A percentile compares a stretch with the other conserved stretches of the same genome.
These are phyloP conservation scores for Peromyscus melanophrys DNA, from an alignment of 2,797 vertebrate genomes.

Conservation along the genomic window DNA sequence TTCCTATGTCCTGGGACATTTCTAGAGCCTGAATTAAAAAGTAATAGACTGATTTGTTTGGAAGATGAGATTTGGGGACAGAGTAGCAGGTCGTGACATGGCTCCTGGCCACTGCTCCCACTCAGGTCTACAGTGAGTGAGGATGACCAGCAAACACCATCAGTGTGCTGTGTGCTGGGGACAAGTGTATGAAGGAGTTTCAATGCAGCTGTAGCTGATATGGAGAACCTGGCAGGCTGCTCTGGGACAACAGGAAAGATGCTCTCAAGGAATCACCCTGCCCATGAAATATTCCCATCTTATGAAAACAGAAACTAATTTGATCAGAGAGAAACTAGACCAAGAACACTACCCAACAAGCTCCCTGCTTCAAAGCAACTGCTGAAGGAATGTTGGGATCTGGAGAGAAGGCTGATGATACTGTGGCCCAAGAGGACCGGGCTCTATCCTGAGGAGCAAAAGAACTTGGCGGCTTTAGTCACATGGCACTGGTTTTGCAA, in stretches of 20 bases:
- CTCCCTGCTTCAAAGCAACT: background rate
- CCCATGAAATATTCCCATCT: background rate
- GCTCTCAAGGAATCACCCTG: background rate
- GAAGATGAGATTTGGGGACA: background rate
- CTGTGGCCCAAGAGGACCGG: background rate
- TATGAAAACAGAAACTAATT: background rate
- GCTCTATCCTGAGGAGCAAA: background rate
- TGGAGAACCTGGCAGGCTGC: background rate
- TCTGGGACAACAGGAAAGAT: background rate
- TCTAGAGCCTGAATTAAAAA: background rate
- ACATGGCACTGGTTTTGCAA: background rate
- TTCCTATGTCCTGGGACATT: background rate
- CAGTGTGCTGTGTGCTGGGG: background rate
- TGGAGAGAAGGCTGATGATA: background rate
- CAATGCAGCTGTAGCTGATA: background rate
- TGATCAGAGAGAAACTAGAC: background rate
- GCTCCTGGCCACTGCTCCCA: background rate
- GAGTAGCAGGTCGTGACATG: background rate
- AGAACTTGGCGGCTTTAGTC: background rate
- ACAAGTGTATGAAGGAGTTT: background rate
- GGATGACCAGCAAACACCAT: too few relatives aligned
- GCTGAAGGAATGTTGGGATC: background rate
- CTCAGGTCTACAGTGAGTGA: background rate
- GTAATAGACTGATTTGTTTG: background rate
- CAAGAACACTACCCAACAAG: background rate